A percentile compares a stretch with the other conserved stretches of the same genome.
Conservation (phyloP, 2,888 invertebrate species). For the Apamea crenata region DNA sequence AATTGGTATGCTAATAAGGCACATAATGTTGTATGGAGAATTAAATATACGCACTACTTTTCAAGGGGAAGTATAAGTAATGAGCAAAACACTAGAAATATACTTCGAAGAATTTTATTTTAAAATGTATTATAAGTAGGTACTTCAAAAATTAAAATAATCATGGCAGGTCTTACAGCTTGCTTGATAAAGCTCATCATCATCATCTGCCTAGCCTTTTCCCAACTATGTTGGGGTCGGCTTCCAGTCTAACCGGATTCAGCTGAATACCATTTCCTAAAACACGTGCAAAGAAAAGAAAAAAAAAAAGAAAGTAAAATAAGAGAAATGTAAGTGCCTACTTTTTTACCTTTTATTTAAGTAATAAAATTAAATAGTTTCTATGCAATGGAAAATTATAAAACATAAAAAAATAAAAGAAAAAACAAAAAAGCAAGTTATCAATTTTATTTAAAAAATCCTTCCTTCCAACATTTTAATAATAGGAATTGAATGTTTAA, state of each 20-base stretch:
- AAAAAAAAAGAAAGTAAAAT: too few species aligned
- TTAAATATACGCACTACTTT: background rate
- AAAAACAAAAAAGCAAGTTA: too few species aligned
- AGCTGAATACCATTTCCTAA: too few species aligned
- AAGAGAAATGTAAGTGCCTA: background rate
- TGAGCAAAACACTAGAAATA: background rate
- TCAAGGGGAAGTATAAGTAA: background rate
- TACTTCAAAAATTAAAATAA: background rate
- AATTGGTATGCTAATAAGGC: background rate
- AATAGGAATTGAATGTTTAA: background rate
- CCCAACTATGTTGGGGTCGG: too few species aligned
- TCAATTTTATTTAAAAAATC: background rate
- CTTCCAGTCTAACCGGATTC: too few species aligned
- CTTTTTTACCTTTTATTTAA: background rate
- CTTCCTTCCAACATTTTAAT: background rate
- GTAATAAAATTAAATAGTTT: background rate
- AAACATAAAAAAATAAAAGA: background rate
- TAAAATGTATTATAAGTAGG: background rate
- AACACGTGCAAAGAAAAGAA: background rate
- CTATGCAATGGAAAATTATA: background rate
- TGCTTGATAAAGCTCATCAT: background rate
- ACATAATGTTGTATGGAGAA: background rate
- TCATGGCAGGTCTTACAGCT: background rate
- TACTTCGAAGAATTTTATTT: background rate
- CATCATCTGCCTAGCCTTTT: too few species aligned